Conservation (phyloP, 2,888 invertebrate species). For the Eledone cirrhosa region DNA sequence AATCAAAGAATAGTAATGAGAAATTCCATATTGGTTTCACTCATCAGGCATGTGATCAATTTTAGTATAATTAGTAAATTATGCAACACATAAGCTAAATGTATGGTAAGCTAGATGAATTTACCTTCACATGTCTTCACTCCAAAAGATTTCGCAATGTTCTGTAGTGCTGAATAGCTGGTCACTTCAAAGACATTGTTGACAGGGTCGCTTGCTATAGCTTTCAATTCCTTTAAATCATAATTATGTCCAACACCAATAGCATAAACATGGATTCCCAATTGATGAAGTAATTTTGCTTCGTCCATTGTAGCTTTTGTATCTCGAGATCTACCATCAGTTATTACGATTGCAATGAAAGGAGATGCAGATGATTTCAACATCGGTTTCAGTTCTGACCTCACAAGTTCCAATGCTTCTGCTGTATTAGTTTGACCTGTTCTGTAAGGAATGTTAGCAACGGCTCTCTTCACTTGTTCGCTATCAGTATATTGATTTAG, state of each 20-base stretch:
- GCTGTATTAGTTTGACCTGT: not conserved
- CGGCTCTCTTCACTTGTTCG: conserved; percentile 36
- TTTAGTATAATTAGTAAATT: no score
- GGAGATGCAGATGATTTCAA: not conserved
- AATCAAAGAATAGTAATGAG: no score
- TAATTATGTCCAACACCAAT: conserved; percentile 4
- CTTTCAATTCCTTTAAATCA: not conserved
- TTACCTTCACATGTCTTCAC: conserved; percentile 9
- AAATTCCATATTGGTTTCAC: no score
- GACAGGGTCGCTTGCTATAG: conserved; percentile 10
- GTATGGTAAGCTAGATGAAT: not conserved
- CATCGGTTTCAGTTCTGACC: not conserved
- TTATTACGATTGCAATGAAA: not conserved
- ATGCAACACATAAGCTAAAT: no score
- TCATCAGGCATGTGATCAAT: no score
- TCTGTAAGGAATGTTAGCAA: conserved; percentile 35
- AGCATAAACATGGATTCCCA: conserved; percentile 9
- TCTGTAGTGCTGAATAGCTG: not conserved
- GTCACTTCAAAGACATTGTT: not conserved
- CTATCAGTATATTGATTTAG: conserved; percentile 39
- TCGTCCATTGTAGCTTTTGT: not conserved
- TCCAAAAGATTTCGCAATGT: not conserved
- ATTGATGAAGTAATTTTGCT: not conserved
- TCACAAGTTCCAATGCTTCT: not conserved
- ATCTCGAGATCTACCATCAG: not conserved